Base-by-base conservation (phyloP, 2,888 invertebrate species). In the Stenurella melanura region DNA sequence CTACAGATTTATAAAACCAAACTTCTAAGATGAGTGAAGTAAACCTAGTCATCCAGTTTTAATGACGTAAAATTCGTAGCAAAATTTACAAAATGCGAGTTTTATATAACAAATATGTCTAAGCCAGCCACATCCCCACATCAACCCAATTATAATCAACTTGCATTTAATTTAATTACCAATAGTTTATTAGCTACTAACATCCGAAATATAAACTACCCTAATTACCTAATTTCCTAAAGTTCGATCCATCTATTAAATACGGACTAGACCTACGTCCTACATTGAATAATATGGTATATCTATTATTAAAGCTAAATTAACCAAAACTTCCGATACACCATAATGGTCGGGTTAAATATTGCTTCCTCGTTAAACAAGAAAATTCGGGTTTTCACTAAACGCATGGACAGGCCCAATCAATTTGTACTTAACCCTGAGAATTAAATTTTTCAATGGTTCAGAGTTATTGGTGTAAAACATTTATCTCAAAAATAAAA, bases 161-260 rank as follows among this genome's bases (percentile, higher is more conserved):
- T 21, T 26, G 60, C 60, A 60, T 19, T 21, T 60, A 60, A 3
- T 60, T 60, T 60, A 60, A 60, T 60, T 26, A 26, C 26, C 54
- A 54, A 30, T 10, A 56, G 68, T 68, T 68, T 68, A 68, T 68
- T 57, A 68, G 34, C 57, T 56, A 56, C 54, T 68, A 68, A 56
- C 30, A 56, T 56, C 21, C 17, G 68, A 57, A 68, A 68, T 57
- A 38, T 66, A 42, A 58, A 42, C 64, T 18, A 42, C 42, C 26
- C 50, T n/a, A 42, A 7, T 38, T 57, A 42, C 30, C 9, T 54
- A 26, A 26, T 60, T 60, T 30, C 30, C 30, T 56, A 68, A 68
- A 68, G 17, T 68, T 68, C 63, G 30, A 68, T 68, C 56, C 26
- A 68, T 68, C 56, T 68, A 68, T 68, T 68, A 68, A 42, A 68